These are phyloP conservation scores for Oncorhynchus masou DNA, from an alignment of 2,113 vertebrate species.

Conservation along the genomic window DNA sequence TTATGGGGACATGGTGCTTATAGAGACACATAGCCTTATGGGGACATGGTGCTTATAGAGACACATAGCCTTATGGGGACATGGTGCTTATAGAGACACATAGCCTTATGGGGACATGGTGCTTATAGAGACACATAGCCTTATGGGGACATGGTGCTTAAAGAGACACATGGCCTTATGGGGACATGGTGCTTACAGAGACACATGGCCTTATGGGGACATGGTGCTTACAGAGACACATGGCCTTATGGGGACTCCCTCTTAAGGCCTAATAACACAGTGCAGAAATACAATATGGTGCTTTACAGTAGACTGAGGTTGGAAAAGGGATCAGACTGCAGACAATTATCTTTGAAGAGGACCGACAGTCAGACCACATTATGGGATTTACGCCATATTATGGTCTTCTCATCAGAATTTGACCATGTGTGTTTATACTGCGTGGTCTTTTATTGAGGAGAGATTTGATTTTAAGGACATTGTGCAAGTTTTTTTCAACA, in stretches of 20 bases:
- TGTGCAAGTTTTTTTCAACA: not conserved
- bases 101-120: too few species aligned
- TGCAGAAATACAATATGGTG: slow-evolving; percentile 35
- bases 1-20: too few species aligned
- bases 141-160: too few species aligned
- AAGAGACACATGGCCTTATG: not conserved
- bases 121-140: too few species aligned
- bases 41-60: too few species aligned
- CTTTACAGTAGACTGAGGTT: slow-evolving; percentile 49
- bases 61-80: too few species aligned
- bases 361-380: not conserved
- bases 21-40: too few species aligned
- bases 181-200: slow-evolving; percentile 43
- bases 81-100: too few species aligned
- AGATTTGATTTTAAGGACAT: not conserved
- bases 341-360: not conserved
- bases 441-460: not conserved
- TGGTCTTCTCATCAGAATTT: not conserved
- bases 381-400: too few species aligned
- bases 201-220: slow-evolving; percentile 36
- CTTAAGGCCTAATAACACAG: slow-evolving; percentile 34
- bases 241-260: slow-evolving; percentile 46
- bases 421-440: not conserved
- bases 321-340: slow-evolving; percentile 10
- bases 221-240: slow-evolving; percentile 45